Base-by-base conservation (phyloP, 2,797 vertebrate species). In the Falco biarmicus region DNA sequence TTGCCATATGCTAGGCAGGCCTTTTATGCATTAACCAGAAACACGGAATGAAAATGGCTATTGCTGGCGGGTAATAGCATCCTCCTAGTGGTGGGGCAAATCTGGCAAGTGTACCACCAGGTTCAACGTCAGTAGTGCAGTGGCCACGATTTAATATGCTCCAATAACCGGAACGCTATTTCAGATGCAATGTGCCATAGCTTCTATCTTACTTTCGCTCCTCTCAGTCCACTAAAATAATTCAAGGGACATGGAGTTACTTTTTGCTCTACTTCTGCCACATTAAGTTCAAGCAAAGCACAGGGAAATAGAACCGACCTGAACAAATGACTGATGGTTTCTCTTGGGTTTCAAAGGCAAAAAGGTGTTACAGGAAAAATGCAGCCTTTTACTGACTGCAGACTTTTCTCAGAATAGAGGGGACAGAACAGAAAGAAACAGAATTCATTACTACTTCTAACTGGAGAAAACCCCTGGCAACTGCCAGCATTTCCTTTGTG, bases 271-370 rank as follows among this genome's bases (percentile, higher is more conserved):
- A 7, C 32, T 74, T 53, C 51, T 89, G 53, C 50, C 16, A 32
- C 28, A 10, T 80, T 34, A 83, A 77, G 57, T 70, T 70, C 53
- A 89, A 69, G 48, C 9, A 83, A 82, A 90, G 57, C 65, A 43
- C n/a, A 70, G 10, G 61, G 47, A 87, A 91, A 70, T 13, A 83
- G 64, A 91, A 85, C 57, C 31, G 76, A 93, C 47, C 50, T 2
- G 13, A 84, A 71, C 47, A 91, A 84, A 89, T 37, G 39, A 41
- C 50, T 29, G 56, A 43, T 0, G 0, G 53, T 63, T 90, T 87
- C 81, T 91, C 68, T 34, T 78, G 81, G 61, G 64, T 57, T 85
- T 96, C 82, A 78, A 83, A 85, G 45, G 25, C 47, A 90, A 85
- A 76, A 80, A 81, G 34, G 41, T 64, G 37, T 18, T 64, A 64